phyloP scores from a whole-genome alignment of 1,140 invertebrate species.

The Linepithema humile region DNA sequence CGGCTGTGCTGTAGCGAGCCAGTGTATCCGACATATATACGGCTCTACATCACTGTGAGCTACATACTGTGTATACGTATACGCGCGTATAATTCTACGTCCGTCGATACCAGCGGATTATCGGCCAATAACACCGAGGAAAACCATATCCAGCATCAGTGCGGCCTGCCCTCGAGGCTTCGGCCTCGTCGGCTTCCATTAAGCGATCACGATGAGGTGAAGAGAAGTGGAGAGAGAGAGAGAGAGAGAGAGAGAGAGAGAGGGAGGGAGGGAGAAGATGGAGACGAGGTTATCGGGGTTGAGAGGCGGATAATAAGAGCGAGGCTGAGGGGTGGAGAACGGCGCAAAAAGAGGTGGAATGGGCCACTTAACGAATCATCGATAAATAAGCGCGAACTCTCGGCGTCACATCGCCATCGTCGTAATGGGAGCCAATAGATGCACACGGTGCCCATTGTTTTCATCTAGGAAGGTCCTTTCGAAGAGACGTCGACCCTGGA shows the following conservation, averaged over 20 bases:
- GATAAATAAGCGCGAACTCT: constrained; percentile 66
- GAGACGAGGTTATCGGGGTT: not conserved
- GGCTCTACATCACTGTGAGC: constrained; percentile 32
- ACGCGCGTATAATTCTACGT: constrained; percentile 53
- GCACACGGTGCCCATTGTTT: constrained; percentile 71
- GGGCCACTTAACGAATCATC: constrained; percentile 70
- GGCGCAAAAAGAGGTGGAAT: constrained; percentile 17
- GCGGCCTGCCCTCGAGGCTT: constrained; percentile 49
- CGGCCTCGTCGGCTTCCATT: constrained; percentile 45
- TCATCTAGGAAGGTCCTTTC: constrained; percentile 52
- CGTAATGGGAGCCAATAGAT: constrained; percentile 64
- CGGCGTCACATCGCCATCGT: constrained; percentile 33
- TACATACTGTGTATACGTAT: constrained; percentile 29
- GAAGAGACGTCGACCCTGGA: constrained; percentile 25
- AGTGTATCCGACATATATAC: constrained; percentile 50
- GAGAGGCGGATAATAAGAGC: constrained; percentile 26
- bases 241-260: not conserved
- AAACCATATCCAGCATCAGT: constrained; percentile 58
- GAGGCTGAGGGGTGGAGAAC: not conserved
- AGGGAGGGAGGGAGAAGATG: not conserved
- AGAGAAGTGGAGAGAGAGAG: constrained; percentile 1
- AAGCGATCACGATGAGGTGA: constrained; percentile 9
- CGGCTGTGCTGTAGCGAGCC: constrained; percentile 11
- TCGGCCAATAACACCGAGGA: constrained; percentile 72
- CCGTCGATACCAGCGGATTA: constrained; percentile 69